Conservation (phyloP, 2,888 invertebrate species). For the Calliphora vomitoria region DNA sequence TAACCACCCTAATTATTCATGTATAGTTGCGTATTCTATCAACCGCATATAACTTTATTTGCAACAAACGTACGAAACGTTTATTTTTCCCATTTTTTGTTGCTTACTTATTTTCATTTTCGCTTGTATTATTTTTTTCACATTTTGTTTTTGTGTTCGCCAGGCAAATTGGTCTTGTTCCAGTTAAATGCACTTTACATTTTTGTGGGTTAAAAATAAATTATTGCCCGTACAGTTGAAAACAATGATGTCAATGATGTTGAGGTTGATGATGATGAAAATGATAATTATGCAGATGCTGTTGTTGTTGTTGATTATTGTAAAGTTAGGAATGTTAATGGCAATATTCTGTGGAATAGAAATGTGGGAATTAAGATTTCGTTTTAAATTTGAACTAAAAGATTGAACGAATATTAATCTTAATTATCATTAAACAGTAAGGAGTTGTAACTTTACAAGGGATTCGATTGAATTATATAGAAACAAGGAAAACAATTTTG, state of each 20-base stretch:
- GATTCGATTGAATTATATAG: no score
- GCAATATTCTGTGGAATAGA: background rate
- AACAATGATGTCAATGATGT: conserved; percentile 49
- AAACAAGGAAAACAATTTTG: no score
- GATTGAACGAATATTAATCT: no score
- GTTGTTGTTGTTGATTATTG: background rate
- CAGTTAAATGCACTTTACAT: conserved; percentile 58
- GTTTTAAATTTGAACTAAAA: no score
- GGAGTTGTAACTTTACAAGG: no score
- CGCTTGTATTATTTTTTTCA: background rate
- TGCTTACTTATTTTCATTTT: background rate
- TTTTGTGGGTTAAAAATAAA: conserved; percentile 47
- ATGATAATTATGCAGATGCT: conserved; percentile 4
- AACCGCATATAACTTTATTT: conserved; percentile 21
- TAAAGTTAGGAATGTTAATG: background rate
- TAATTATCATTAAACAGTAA: no score
- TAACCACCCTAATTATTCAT: background rate
- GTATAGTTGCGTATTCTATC: conserved; percentile 10
- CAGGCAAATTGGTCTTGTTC: conserved; percentile 35
- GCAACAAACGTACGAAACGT: conserved; percentile 21
- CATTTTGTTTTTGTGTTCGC: background rate
- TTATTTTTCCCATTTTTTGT: background rate
- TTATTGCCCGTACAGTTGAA: conserved; percentile 53
- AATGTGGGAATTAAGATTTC: background rate
- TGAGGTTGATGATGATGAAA: background rate